phyloP scores from a whole-genome alignment of 2,113 vertebrate genomes.

The Strigops habroptila region DNA sequence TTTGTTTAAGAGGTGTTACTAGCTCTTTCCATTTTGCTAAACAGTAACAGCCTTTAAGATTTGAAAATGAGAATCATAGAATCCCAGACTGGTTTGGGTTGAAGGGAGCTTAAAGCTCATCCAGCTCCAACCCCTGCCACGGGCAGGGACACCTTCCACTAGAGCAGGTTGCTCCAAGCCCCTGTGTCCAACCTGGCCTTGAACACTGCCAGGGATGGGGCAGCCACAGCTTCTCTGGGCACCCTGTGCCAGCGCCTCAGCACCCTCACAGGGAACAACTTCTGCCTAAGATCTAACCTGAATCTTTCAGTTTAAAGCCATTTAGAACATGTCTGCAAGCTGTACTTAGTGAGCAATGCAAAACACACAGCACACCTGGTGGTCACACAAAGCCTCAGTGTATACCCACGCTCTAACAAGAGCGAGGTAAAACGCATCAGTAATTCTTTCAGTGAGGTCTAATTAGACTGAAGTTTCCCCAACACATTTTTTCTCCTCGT shows the following conservation, averaged over 20 bases:
- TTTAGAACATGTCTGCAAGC: background rate
- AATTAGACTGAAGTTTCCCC: background rate
- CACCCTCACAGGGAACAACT: background rate
- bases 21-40: background rate
- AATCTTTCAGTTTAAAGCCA: background rate
- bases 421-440: background rate
- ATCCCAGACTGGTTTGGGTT: background rate
- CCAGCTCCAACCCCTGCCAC: background rate
- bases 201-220: background rate
- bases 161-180: background rate
- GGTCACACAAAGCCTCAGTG: background rate
- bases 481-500: background rate
- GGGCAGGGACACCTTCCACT: background rate
- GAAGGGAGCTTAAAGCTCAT: background rate
- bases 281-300: background rate
- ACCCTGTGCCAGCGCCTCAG: background rate
- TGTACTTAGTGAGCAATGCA: fast-evolving
- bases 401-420: background rate
- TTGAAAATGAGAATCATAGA: background rate
- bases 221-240: background rate
- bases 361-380: background rate
- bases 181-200: background rate
- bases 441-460: background rate
- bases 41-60: background rate
- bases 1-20: background rate